Evolutionary conservation across 2,888 invertebrate genomes (phyloP), one percentile per base, ranked within the genome.

Genomic region (Chaetogeoica ovagalla): DNA sequence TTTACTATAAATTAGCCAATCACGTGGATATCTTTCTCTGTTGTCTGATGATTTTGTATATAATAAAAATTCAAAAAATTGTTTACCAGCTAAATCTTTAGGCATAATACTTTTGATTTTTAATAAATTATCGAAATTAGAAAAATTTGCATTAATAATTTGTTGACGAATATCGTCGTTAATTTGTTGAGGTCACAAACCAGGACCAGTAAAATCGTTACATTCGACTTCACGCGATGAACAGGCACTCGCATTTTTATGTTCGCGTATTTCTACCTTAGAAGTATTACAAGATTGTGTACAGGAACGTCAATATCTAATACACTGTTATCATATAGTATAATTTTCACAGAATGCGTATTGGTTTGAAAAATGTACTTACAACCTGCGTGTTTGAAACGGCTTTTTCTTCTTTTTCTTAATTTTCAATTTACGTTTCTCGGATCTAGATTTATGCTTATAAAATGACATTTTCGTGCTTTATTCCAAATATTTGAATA

Each of bases 1-100:
- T 17, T 37, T 17, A 71, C 82, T 82, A 71, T 72, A 82, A 72
- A 82, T 75, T 59, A 82, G 60, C 79, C 82, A 79, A 60, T 82
- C 82, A 15, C 72, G 71, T 21, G 66, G 65, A 75, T 65, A 17
- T 75, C 55, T 65, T 66, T 75, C 75, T 57, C 65, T 65, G 37
- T 75, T 66, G 23, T 75, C 65, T 66, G 63, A 66, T 37, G 55
- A 75, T 37, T 65, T 75, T 19, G 65, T 66, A 66, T 75, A 63
- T 55, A 75, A 57, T 37, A 75, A 65, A 23, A 65, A 75, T 57
- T 75, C 65, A 65, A 55, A 55, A 66, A 75, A 75, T 17, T 9
- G 8, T 65, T 75, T 65, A 66, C 75, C 65, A 55, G 37, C 8
- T 39, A 57, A 55, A 63, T 75, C 75, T 75, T 75, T 75, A 55